Conservation (phyloP, 2,888 invertebrate genomes). For the Andrena minutula region DNA sequence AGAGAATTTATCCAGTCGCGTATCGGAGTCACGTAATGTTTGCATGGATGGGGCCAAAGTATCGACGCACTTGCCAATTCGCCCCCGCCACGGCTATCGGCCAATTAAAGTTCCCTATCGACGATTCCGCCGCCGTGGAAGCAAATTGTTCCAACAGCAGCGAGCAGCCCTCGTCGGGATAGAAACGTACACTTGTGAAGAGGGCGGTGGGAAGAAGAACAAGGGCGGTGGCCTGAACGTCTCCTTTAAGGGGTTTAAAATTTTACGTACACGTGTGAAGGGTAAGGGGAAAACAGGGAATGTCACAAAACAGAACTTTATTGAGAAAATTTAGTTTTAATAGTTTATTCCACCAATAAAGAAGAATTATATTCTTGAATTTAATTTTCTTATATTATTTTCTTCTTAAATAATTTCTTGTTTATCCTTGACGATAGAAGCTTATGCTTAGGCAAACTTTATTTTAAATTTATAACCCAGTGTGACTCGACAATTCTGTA, state of each 20-base stretch:
- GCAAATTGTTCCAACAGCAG: constrained; percentile 12
- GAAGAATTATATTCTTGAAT: too few relatives aligned
- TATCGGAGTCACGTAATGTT: constrained; percentile 53
- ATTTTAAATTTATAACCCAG: too few relatives aligned
- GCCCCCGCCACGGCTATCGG: constrained; percentile 8
- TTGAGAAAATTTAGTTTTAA: too few relatives aligned
- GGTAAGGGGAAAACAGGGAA: too few relatives aligned
- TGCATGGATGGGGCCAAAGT: constrained; percentile 28
- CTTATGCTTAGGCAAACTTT: too few relatives aligned
- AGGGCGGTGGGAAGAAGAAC: constrained; percentile 4
- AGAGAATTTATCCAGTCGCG: constrained; percentile 56
- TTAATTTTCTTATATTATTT: too few relatives aligned
- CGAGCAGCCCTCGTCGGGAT: neutral
- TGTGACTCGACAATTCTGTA: too few relatives aligned
- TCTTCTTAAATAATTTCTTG: too few relatives aligned
- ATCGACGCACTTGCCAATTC: constrained; percentile 24
- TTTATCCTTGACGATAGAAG: too few relatives aligned
- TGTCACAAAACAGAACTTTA: too few relatives aligned
- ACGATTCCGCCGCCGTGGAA: neutral
- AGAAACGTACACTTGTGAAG: neutral
- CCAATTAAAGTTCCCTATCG: constrained; percentile 38
- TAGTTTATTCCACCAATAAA: too few relatives aligned
- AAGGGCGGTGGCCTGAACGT: constrained; percentile 6
- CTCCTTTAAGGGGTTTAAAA: constrained; percentile 53
- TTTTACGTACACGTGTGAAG: too few relatives aligned